Conservation (phyloP, 2,113 vertebrate genomes). For the Anseranas semipalmata region DNA sequence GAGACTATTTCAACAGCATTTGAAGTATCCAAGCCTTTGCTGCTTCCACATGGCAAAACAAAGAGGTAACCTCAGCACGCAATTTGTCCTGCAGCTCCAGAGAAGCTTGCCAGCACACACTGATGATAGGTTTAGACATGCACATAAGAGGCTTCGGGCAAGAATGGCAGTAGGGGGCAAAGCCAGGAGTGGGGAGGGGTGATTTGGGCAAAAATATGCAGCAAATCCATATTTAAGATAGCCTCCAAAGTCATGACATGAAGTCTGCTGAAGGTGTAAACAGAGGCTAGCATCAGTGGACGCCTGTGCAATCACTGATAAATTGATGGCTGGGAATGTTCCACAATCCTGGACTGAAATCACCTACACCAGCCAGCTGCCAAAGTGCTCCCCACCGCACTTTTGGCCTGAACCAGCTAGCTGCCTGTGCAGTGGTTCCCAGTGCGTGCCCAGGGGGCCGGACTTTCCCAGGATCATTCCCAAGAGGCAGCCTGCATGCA, state of each 20-base stretch:
- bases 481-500: not conserved
- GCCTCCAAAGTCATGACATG: not conserved
- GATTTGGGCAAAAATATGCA: not conserved
- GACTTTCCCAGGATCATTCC: not conserved
- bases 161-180: not conserved
- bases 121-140: not conserved
- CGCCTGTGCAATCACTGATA: not conserved
- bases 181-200: not conserved
- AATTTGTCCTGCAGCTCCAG: not conserved
- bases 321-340: not conserved
- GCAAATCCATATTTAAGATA: not conserved
- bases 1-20: not conserved
- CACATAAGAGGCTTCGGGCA: not conserved
- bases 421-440: not conserved
- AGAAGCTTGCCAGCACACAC: not conserved
- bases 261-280: not conserved
- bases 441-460: not conserved
- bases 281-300: not conserved
- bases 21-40: not conserved
- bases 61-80: not conserved
- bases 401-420: not conserved
- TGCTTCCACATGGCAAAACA: not conserved
- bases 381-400: accelerated
- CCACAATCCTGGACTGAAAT: not conserved
- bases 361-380: not conserved